phyloP scores from a whole-genome alignment of 2,113 vertebrate species.

The Arothron firmamentum region DNA sequence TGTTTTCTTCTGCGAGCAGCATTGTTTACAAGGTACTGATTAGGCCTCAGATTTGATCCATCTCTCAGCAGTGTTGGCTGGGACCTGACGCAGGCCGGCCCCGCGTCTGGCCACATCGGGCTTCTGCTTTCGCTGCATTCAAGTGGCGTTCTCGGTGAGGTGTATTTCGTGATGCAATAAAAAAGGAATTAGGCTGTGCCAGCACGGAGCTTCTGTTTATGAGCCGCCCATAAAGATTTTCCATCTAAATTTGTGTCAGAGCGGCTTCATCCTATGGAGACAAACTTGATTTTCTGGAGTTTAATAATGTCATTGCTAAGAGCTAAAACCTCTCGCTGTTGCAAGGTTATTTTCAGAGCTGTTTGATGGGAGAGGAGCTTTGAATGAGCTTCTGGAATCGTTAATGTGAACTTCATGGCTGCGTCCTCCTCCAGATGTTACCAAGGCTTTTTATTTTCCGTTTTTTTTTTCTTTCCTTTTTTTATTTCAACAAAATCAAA shows the following conservation, averaged over 20 bases:
- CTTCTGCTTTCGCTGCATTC: neutral
- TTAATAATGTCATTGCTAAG: conserved; percentile 13
- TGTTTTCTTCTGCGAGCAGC: conserved; percentile 58
- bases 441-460: conserved; percentile 6
- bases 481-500: conserved; percentile 35
- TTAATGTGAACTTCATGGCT: neutral
- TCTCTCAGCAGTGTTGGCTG: conserved; percentile 31
- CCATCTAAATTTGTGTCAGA: conserved; percentile 46
- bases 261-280: conserved; percentile 23
- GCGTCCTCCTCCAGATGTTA: neutral
- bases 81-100: conserved; percentile 16
- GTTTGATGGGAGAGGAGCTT: conserved; percentile 14
- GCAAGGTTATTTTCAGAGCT: conserved; percentile 10
- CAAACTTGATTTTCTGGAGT: conserved; percentile 20
- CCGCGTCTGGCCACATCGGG: neutral
- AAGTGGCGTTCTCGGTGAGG: conserved; percentile 16
- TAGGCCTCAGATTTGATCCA: conserved; percentile 54
- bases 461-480: conserved; percentile 34
- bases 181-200: conserved; percentile 39
- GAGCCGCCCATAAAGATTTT: conserved; percentile 45
- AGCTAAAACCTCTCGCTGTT: conserved; percentile 9
- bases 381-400: conserved; percentile 6
- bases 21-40: conserved; percentile 60
- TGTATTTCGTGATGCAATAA: conserved; percentile 42
- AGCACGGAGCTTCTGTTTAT: conserved; percentile 30